Conservation (phyloP, 2,888 invertebrate genomes). For the Tachina fera region DNA sequence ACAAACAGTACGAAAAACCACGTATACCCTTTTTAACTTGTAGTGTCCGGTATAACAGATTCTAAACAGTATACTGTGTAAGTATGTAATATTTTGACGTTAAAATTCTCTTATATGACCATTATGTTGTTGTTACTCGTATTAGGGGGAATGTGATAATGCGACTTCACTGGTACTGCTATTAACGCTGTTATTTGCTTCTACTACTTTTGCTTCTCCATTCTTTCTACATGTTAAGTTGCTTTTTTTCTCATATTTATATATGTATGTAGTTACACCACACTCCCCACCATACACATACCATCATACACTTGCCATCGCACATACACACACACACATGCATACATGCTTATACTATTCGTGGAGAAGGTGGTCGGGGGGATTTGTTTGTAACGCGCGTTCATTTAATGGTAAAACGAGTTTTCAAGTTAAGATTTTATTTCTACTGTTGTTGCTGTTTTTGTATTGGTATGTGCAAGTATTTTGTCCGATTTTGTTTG, state of each 20-base stretch:
- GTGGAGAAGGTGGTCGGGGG: neutral
- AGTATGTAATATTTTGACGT: constrained; percentile 15
- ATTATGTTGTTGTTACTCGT: constrained; percentile 28
- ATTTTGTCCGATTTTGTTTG: constrained; percentile 41
- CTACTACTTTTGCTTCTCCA: constrained; percentile 23
- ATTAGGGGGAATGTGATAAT: constrained; percentile 29
- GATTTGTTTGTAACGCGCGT: constrained; percentile 26
- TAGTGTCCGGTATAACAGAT: neutral
- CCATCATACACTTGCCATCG: neutral
- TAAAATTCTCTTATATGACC: constrained; percentile 35
- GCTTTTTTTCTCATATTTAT: constrained; percentile 25
- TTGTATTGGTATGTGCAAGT: constrained; percentile 60
- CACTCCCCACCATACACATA: constrained; percentile 10
- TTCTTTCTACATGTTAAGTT: constrained; percentile 31
- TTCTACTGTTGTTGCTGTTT: constrained; percentile 38
- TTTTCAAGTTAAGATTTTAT: constrained; percentile 71
- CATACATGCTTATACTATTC: neutral
- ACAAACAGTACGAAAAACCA: neutral
- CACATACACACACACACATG: neutral
- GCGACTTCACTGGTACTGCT: constrained; percentile 35
- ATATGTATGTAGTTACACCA: neutral
- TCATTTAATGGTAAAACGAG: constrained; percentile 72
- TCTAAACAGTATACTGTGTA: neutral
- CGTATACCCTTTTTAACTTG: neutral
- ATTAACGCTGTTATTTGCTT: constrained; percentile 15